These are phyloP conservation scores for Nothoprocta pentlandii DNA, from an alignment of 2,113 vertebrate species.

Conservation along the genomic window DNA sequence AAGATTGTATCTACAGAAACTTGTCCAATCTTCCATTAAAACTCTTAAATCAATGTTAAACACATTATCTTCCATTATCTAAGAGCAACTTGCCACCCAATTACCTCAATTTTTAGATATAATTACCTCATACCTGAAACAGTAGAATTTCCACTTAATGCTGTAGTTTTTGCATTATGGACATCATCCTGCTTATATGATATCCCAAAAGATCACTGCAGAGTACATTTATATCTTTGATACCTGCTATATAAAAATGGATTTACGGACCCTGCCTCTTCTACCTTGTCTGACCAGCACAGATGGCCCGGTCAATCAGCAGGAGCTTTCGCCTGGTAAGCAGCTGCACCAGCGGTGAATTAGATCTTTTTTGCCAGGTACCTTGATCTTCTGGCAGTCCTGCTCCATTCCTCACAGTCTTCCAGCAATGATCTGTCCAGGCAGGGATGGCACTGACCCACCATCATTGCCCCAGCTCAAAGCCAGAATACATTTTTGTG, in stretches of 20 bases:
- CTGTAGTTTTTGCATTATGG: neutral
- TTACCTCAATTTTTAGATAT: neutral
- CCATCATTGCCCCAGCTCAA: neutral
- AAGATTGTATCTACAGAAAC: neutral
- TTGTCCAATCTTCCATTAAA: neutral
- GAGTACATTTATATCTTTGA: neutral
- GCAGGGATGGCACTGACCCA: neutral
- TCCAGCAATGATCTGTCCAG: neutral
- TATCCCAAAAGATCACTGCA: neutral
- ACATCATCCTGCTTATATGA: neutral
- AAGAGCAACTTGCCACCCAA: neutral
- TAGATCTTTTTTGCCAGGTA: accelerated
- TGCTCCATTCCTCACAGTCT: neutral
- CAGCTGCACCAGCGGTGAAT: neutral
- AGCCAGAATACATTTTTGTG: neutral
- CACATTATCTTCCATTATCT: neutral
- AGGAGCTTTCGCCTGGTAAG: neutral
- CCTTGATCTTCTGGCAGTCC: neutral
- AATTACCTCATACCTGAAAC: neutral
- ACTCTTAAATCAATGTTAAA: neutral
- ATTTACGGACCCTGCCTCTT: neutral
- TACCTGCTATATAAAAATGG: accelerated
- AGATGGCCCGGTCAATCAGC: neutral
- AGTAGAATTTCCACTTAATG: neutral
- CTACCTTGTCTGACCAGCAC: accelerated